phyloP scores from a whole-genome alignment of 53 echinoderm and acorn worm species.

The Patiria pectinifera region DNA sequence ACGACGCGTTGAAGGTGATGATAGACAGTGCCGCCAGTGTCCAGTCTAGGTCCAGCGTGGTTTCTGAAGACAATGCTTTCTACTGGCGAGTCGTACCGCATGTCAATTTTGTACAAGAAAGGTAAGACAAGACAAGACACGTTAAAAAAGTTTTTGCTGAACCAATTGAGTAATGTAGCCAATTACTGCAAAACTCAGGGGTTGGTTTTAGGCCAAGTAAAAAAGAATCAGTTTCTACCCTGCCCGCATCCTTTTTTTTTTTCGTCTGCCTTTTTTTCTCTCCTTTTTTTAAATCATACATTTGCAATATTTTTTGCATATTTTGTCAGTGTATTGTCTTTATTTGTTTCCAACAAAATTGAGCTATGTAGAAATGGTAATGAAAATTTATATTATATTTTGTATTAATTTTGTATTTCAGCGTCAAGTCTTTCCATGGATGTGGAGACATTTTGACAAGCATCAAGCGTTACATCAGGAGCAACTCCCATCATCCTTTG shows the following conservation, averaged over 20 bases:
- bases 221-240: too few species aligned
- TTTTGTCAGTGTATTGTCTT: too few species aligned
- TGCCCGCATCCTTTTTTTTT: too few species aligned
- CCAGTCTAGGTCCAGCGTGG: neutral
- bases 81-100: constrained; percentile 86
- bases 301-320: neutral
- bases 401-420: constrained; percentile 27
- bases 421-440: constrained; percentile 79
- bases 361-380: neutral
- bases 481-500: constrained; percentile 62
- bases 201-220: too few species aligned
- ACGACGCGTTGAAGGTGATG: constrained; percentile 66
- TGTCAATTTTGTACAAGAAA: constrained; percentile 74
- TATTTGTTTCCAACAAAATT: neutral
- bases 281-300: too few species aligned
- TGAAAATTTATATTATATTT: too few species aligned
- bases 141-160: neutral
- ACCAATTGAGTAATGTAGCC: too few species aligned
- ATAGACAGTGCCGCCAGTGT: constrained; percentile 38
- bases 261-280: too few species aligned
- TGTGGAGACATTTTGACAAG: constrained; percentile 65
- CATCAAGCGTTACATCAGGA: constrained; percentile 76
- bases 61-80: constrained; percentile 22
- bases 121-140: constrained; percentile 34
- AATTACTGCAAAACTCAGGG: too few species aligned